Evolutionary conservation across 2,888 invertebrate genomes (phyloP), one percentile per base, ranked within the genome.

Genomic region (Pammene fasciana): DNA sequence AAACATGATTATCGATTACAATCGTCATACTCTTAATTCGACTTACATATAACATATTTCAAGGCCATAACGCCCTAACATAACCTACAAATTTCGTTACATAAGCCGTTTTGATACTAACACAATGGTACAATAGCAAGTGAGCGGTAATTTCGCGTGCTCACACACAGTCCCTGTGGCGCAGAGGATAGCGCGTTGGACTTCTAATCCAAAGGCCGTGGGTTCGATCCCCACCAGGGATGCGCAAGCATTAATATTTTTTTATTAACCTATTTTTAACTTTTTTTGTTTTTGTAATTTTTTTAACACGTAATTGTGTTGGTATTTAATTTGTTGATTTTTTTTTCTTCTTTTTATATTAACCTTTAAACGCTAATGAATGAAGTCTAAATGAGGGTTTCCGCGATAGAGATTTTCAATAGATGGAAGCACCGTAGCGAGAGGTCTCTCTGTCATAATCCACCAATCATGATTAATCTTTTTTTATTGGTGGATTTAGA

Each of bases 161-260:
- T 46, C 36, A 14, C 45, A 0, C 54, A 59, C 57, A 6, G 94
- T 94, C 94, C 94, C 94, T 94, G 93, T 94, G 93, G 94, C 94
- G 94, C 94, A 94, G 94, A 93, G 94, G 94, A 94, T 94, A 94
- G 94, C 94, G 94, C 94, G 94, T 94, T 94, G 94, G 94, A 94
- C 94, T 94, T 94, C 94, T 94, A 94, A 94, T 94, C 94, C 94
- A 94, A 94, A 94, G 94, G 94, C 94, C 94, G 94, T 93, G 94
- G 94, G 94, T 94, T 94, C 94, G 94, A 94, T 94, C 94, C 94
- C 94, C 94, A 93, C 94, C 93, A 94, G 94, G 94, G 94, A 94
- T 94, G 94, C 46, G 41, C 9, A 34, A n/a, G 14, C 41, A 50
- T 4, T 14, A 7, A 18, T 1, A n/a, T 6, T 45, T 66, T 70